Conservation (phyloP, 2,888 invertebrate genomes). For the Eupithecia subfuscata region DNA sequence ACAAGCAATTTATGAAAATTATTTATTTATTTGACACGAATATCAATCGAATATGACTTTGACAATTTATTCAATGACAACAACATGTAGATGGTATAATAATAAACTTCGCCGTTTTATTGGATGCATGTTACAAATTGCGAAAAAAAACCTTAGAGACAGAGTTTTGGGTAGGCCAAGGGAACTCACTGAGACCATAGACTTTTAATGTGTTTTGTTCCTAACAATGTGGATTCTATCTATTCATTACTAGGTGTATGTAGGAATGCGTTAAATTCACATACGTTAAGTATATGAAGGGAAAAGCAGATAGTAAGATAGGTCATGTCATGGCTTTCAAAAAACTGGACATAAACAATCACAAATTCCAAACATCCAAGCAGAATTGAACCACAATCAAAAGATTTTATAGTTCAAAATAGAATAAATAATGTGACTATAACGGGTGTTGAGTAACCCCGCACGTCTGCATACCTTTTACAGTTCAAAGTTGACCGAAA, state of each 20-base stretch:
- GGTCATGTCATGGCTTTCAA: background rate
- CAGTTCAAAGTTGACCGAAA: slow-evolving; percentile 34
- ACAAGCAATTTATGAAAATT: background rate
- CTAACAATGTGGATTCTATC: background rate
- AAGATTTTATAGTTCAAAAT: slow-evolving; percentile 7
- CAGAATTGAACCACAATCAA: background rate
- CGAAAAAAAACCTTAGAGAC: no score
- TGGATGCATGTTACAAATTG: no score
- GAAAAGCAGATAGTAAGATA: background rate
- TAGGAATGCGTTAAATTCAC: background rate
- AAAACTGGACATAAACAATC: background rate
- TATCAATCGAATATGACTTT: background rate
- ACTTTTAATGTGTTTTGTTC: no score
- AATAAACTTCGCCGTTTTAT: no score
- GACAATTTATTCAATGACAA: background rate
- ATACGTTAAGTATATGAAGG: background rate
- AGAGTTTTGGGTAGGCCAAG: no score
- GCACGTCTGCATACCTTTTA: slow-evolving; percentile 33
- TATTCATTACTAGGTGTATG: no score
- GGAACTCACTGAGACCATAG: no score
- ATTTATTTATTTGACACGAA: background rate
- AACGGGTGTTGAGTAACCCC: slow-evolving; percentile 37
- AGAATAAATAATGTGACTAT: slow-evolving; percentile 8
- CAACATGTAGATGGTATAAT: no score
- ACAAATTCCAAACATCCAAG: background rate